These are phyloP conservation scores for Dendropsophus ebraccatus DNA, from an alignment of 2,113 vertebrate species.

Conservation along the genomic window DNA sequence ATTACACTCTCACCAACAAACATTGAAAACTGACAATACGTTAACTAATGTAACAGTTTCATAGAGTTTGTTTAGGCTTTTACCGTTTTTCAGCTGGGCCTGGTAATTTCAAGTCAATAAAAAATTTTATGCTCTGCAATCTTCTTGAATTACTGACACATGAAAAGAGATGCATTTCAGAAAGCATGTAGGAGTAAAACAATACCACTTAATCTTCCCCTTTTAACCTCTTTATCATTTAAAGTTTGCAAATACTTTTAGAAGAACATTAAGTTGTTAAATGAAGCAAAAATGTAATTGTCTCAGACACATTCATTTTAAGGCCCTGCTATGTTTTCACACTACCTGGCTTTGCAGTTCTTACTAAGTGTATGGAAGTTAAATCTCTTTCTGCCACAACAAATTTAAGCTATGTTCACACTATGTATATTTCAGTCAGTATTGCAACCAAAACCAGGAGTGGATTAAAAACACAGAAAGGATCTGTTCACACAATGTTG, in stretches of 20 bases:
- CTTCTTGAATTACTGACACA: constrained; percentile 42
- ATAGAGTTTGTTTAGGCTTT: constrained; percentile 3
- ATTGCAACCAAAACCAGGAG: too few species aligned
- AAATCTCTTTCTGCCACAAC: background rate
- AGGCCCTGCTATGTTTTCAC: constrained; percentile 13
- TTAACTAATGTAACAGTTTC: constrained; percentile 23
- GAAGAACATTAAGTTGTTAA: constrained; percentile 45
- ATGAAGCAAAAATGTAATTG: constrained; percentile 46
- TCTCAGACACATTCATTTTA: constrained; percentile 31
- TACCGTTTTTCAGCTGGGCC: background rate
- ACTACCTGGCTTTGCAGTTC: constrained; percentile 1
- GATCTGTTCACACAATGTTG: too few species aligned
- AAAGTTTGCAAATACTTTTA: constrained; percentile 36
- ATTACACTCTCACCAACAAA: background rate
- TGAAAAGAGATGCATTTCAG: constrained; percentile 33
- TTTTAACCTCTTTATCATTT: constrained; percentile 49
- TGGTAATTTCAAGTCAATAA: constrained; percentile 43
- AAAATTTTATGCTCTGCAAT: constrained; percentile 31
- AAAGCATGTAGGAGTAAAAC: background rate
- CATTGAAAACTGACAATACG: constrained; percentile 10
- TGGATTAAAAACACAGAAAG: too few species aligned
- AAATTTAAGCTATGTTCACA: too few species aligned
- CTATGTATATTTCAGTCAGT: too few species aligned
- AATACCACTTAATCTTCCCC: constrained; percentile 26
- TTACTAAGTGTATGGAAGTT: background rate